Evolutionary conservation across 2,113 vertebrate genomes (phyloP).

Genomic region (Suricata suricatta): DNA sequence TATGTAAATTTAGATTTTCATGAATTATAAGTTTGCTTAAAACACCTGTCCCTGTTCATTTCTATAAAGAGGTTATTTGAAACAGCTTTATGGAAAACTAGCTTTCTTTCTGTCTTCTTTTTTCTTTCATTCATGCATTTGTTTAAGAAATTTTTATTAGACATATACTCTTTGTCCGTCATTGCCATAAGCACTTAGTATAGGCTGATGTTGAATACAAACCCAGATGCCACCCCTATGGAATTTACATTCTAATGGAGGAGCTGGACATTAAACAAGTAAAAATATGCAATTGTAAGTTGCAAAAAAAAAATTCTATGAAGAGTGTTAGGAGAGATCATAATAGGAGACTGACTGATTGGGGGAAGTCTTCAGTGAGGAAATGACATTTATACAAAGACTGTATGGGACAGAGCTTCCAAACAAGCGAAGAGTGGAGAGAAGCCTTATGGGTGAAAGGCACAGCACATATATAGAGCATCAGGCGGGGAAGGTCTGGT

Average conservation of each 20-base stretch:
- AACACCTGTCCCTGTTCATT: constrained; percentile 65
- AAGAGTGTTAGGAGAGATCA: not conserved
- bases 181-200: not conserved
- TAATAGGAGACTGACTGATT: not conserved
- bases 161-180: not conserved
- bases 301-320: not conserved
- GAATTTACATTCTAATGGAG: not conserved
- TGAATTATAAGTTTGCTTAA: constrained; percentile 66
- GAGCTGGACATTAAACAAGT: not conserved
- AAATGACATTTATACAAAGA: not conserved
- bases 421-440: not conserved
- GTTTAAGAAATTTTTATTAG: constrained; percentile 32
- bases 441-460: not conserved
- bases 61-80: constrained; percentile 12
- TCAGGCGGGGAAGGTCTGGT: not conserved
- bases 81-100: constrained; percentile 35
- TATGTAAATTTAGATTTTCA: constrained; percentile 72
- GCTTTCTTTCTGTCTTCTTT: not conserved
- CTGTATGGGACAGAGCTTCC: not conserved
- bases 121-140: not conserved
- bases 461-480: not conserved
- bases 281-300: not conserved
- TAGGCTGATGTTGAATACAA: not conserved
- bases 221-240: not conserved
- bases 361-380: not conserved